phyloP scores from a whole-genome alignment of 2,797 vertebrate genomes.

The Nyctalus aviator region DNA sequence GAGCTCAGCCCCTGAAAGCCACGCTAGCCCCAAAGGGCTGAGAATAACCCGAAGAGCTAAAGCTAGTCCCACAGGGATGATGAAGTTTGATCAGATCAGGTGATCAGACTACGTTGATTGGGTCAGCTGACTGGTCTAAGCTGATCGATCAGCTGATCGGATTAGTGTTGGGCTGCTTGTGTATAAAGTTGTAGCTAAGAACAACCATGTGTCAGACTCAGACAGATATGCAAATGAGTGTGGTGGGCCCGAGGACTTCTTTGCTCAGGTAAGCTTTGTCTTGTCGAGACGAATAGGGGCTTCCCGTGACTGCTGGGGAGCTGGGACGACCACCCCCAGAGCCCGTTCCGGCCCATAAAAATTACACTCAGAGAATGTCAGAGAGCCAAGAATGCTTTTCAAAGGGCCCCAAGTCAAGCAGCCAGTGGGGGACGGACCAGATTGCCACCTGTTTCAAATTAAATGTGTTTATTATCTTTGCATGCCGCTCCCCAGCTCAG shows the following conservation, averaged over 20 bases:
- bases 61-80: too few species aligned
- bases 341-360: constrained; percentile 18
- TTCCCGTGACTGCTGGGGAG: not conserved
- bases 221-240: not conserved
- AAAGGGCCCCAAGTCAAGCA: not conserved
- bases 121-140: too few species aligned
- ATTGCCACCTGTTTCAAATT: constrained; percentile 83
- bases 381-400: constrained; percentile 26
- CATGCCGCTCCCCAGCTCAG: constrained; percentile 54
- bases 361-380: constrained; percentile 23
- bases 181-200: not conserved
- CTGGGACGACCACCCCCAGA: not conserved
- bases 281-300: not conserved
- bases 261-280: not conserved
- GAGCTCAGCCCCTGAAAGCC: too few species aligned
- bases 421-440: constrained; percentile 31
- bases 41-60: too few species aligned
- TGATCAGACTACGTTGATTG: too few species aligned
- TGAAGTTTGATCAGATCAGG: too few species aligned
- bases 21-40: too few species aligned
- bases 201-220: not conserved
- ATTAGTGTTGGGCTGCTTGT: not conserved
- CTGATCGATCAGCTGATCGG: too few species aligned
- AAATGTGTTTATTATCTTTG: constrained; percentile 82
- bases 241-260: not conserved